Evolutionary conservation across 1,140 invertebrate genomes (phyloP), one percentile per base, ranked within the genome.

Genomic region (Anoplolepis gracilipes): DNA sequence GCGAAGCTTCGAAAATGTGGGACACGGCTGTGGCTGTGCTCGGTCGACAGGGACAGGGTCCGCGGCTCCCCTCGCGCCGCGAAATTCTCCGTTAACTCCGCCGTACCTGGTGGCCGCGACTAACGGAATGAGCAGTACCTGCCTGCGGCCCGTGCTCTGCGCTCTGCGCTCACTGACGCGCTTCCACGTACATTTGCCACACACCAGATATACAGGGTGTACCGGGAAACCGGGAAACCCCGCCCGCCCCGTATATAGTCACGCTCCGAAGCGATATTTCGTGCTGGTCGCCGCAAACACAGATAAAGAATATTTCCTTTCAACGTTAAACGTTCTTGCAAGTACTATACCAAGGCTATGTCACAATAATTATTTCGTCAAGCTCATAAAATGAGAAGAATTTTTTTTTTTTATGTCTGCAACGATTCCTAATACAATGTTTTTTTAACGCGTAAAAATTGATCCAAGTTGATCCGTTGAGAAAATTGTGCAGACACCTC

Each of bases 1-100:
- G 42, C 42, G 92, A 91, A 91, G 90, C 87, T 88, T 92, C 92
- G 90, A 92, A 93, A 94, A 94, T 94, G 93, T 94, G 90, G 93
- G 93, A 94, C 93, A 94, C 84, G 82, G 36, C 87, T 87, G 85
- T 42, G 70, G n/a, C 3, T 42, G 39, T 42, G 39, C 84, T 86
- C 85, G 70, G 42, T 30, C 28, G 87, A n/a, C 81, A 82, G 84
- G 65, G 36, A 36, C 65, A 70, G 65, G 65, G 78, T 28, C 72
- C 57, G 84, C 76, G 57, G 75, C 6, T 86, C 55, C 87, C 86
- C 85, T 77, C 86, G 82, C 81, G 85, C 85, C 87, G 88, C 86
- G 61, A 89, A 92, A 93, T 92, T 87, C 92, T 93, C 93, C 93
- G 93, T 93, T 93, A 93, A 92, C 92, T 93, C 84, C 49, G 67